Conservation (phyloP, 2,797 vertebrate species). For the Threskiornis aethiopicus region DNA sequence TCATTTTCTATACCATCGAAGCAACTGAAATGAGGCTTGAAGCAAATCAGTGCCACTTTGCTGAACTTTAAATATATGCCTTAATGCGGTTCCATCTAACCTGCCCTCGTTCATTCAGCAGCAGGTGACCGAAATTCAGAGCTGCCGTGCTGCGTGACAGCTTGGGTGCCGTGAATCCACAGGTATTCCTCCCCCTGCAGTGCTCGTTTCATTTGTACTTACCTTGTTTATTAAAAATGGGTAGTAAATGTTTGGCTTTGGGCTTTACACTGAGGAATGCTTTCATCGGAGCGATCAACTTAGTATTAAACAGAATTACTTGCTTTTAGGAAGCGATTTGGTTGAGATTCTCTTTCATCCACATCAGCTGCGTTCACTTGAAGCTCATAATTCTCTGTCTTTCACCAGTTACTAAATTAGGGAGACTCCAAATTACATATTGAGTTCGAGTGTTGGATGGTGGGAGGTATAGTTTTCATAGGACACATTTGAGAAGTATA, state of each 20-base stretch:
- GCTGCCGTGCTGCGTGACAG: background rate
- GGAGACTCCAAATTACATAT: background rate
- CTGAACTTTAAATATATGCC: background rate
- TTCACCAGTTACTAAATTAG: background rate
- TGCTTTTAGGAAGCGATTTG: background rate
- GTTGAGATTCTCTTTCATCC: background rate
- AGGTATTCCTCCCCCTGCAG: background rate
- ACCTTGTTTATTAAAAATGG: background rate
- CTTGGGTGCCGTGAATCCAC: background rate
- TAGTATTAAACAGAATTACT: background rate
- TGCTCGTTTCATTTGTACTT: rapidly evolving
- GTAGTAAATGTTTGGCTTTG: background rate
- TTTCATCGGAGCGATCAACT: background rate
- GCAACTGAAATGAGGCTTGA: slow-evolving; percentile 33
- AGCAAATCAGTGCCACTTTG: slow-evolving; percentile 52
- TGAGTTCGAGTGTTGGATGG: background rate
- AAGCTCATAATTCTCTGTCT: background rate
- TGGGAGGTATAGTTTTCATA: background rate
- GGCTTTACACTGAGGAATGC: background rate
- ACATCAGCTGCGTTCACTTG: background rate
- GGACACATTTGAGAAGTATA: background rate
- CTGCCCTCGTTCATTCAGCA: slow-evolving; percentile 6
- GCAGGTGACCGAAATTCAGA: background rate
- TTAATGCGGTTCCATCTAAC: background rate
- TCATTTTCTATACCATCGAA: background rate